Evolutionary conservation across 2,113 vertebrate genomes (phyloP).

Genomic region (Mormyrus iriodes): DNA sequence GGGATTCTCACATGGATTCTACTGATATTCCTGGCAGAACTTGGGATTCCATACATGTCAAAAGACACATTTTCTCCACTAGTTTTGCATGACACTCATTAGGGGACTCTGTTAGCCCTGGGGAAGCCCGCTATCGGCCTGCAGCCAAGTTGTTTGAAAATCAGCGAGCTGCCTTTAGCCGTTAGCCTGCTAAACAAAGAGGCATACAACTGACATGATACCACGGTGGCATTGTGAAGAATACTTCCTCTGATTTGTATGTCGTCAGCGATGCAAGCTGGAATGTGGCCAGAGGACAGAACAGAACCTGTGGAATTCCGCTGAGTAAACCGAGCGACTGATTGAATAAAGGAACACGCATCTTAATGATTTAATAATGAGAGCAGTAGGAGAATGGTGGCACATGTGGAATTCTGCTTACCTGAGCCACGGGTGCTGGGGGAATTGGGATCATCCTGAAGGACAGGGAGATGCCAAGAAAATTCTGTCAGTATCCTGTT

Average conservation of each 20-base stretch:
- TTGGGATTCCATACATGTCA: not conserved
- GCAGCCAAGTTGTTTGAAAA: not conserved
- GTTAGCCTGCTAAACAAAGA: not conserved
- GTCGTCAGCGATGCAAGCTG: not conserved
- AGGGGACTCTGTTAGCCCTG: not conserved
- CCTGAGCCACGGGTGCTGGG: conserved; percentile 66
- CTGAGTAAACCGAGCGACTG: not conserved
- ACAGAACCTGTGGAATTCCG: not conserved
- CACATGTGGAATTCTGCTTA: conserved; percentile 81
- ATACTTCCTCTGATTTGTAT: not conserved
- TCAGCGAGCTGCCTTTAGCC: not conserved
- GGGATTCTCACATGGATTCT: not conserved
- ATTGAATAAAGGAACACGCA: not conserved
- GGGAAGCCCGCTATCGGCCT: not conserved
- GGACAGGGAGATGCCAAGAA: conserved; percentile 6
- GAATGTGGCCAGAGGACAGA: not conserved
- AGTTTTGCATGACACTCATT: not conserved
- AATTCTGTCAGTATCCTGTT: not conserved
- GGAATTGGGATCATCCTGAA: conserved; percentile 82
- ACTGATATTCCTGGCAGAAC: not conserved
- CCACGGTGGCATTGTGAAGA: not conserved
- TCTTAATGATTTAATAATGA: not conserved
- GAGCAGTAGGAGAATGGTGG: not conserved
- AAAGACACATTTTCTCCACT: not conserved
- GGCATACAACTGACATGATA: not conserved